Conservation (phyloP, 64 coral and sea anemone species). For the Pocillopora damicornis region DNA sequence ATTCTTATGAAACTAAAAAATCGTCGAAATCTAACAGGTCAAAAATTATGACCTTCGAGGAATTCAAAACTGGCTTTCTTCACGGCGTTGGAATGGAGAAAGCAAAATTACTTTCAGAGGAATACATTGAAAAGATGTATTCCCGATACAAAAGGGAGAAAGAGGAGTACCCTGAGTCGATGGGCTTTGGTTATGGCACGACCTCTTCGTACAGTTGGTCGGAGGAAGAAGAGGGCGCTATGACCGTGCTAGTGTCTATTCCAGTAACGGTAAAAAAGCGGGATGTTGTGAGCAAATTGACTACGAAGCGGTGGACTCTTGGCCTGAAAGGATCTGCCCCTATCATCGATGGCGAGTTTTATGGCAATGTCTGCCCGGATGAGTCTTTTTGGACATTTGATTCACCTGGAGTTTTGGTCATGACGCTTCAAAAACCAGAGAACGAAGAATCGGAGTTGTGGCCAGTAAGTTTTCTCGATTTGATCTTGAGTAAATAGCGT, state of each 20-base stretch:
- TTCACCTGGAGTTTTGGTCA: constrained; percentile 70
- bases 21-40: constrained; percentile 41
- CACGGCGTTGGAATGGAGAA: constrained; percentile 53
- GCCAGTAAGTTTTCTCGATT: constrained; percentile 66
- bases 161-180: constrained; percentile 49
- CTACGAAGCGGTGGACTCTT: constrained; percentile 66
- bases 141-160: constrained; percentile 70
- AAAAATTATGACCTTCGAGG: constrained; percentile 67
- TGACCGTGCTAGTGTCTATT: constrained; percentile 76
- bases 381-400: constrained; percentile 92
- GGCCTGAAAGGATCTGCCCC: constrained; percentile 56
- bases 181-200: constrained; percentile 58
- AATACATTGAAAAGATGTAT: constrained; percentile 85
- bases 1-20: constrained; percentile 52
- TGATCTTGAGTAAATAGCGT: not conserved
- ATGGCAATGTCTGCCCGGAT: constrained; percentile 67
- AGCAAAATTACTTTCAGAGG: constrained; percentile 64
- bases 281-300: constrained; percentile 60
- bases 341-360: constrained; percentile 86
- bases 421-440: constrained; percentile 81
- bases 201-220: constrained; percentile 82
- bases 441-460: constrained; percentile 62
- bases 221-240: constrained; percentile 75
- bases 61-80: constrained; percentile 83
- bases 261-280: constrained; percentile 61